phyloP scores from a whole-genome alignment of 2,113 vertebrate genomes.

The Osmerus mordax region DNA sequence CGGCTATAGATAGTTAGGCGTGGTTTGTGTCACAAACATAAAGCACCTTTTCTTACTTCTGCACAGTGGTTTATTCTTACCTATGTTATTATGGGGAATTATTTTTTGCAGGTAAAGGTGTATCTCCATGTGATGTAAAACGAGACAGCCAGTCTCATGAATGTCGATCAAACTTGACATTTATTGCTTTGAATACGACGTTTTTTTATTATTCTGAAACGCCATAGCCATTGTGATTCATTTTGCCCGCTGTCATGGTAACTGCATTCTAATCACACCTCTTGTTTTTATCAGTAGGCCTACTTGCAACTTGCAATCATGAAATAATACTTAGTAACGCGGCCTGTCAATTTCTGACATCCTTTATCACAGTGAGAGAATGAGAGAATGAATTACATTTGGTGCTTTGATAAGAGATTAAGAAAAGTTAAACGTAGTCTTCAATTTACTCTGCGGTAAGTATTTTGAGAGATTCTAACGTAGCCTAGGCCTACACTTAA shows the following conservation, averaged over 20 bases:
- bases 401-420: background rate
- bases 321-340: background rate
- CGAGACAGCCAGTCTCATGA: no score
- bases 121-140: no score
- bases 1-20: no score
- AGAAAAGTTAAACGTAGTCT: background rate
- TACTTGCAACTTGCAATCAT: background rate
- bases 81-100: no score
- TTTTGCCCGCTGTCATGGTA: constrained; percentile 22
- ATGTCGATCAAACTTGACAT: no score
- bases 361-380: background rate
- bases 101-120: no score
- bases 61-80: no score
- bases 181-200: no score
- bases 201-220: constrained; percentile 8
- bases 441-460: background rate
- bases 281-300: constrained; percentile 5
- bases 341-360: background rate
- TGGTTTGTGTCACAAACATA: no score
- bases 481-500: no score
- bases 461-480: background rate
- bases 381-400: background rate
- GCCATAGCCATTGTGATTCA: background rate
- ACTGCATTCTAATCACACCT: constrained; percentile 7
- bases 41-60: no score